Evolutionary conservation across 2,797 vertebrate species (phyloP), one percentile per base, ranked within the genome.

Genomic region (Sebastes iracundus): DNA sequence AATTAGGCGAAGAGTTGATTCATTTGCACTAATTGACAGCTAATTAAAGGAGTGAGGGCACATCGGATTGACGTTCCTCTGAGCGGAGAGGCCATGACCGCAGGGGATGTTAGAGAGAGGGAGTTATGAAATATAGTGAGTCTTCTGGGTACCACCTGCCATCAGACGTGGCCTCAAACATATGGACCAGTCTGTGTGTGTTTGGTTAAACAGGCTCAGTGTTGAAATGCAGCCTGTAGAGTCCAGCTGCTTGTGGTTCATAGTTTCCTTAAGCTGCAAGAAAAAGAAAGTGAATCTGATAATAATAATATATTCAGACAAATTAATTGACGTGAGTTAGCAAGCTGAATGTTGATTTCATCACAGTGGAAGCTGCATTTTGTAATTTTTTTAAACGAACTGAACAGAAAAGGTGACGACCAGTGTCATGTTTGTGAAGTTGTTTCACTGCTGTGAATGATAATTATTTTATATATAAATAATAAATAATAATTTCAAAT

Each of bases 1-100:
- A 99, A 99, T 99, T 98, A 98, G 97, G 97, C 97, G 95, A 97
- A 96, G 95, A 97, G 96, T 98, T 98, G 98, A 99, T 98, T 98
- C 96, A 96, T 98, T 97, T 97, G 97, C 96, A 94, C 97, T 98
- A 98, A 99, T 97, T 99, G 98, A 99, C 97, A 98, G 98, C 98
- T 99, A 99, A 99, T 99, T 99, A 98, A 95, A 95, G 95, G 96
- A 95, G 96, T 94, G 95, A 96, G 95, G 97, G 96, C 96, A 97
- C 97, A 98, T 97, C 94, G 94, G 95, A 96, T 95, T 97, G 97
- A 98, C 95, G 92, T 96, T 95, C 94, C 96, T 95, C 94, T 91
- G 91, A 92, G 87, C 79, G 86, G 93, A 88, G 92, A 91, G 92
- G 94, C 81, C 93, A 93, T 93, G 92, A 94, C 87, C 73, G 85